Conservation (phyloP, 2,888 invertebrate species). For the Carterocephalus palaemon region DNA sequence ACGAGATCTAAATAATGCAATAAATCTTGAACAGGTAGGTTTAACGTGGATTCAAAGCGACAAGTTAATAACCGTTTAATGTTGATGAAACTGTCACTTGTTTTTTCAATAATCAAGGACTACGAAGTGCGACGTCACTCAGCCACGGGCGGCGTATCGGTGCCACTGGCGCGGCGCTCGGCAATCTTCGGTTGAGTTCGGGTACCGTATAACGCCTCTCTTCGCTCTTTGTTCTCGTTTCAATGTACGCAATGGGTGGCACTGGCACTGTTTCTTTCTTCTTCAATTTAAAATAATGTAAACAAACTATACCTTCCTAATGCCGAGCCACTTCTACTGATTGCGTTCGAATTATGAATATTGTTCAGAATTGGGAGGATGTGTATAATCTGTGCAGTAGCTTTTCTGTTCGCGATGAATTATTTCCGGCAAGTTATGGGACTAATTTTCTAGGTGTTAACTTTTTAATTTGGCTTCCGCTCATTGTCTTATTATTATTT, state of each 20-base stretch:
- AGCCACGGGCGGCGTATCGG: constrained; percentile 46
- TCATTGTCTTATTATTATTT: too few relatives aligned
- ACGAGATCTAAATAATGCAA: constrained; percentile 6
- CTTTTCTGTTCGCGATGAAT: neutral
- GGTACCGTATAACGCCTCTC: constrained; percentile 27
- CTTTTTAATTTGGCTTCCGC: constrained; percentile 18
- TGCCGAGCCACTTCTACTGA: constrained; percentile 25
- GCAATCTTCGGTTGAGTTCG: constrained; percentile 35
- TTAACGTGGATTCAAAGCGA: constrained; percentile 8
- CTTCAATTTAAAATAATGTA: constrained; percentile 33
- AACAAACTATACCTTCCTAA: constrained; percentile 36
- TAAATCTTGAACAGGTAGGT: constrained; percentile 3
- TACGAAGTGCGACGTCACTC: constrained; percentile 38
- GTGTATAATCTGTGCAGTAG: constrained; percentile 13
- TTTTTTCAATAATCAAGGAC: constrained; percentile 58
- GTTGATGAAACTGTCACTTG: constrained; percentile 46
- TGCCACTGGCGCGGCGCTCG: constrained; percentile 51
- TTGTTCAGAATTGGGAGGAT: neutral
- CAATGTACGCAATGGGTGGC: constrained; percentile 33
- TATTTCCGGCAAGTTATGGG: constrained; percentile 13
- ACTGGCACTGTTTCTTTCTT: constrained; percentile 34
- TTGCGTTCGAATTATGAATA: constrained; percentile 16
- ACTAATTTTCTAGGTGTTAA: constrained; percentile 7
- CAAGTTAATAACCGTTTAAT: constrained; percentile 33
- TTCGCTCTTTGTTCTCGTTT: constrained; percentile 39